A percentile compares a stretch with the other conserved stretches of the same genome.
Evolutionary conservation across 2,797 vertebrate genomes (phyloP).

Genomic region (Muscicapa comitata): DNA sequence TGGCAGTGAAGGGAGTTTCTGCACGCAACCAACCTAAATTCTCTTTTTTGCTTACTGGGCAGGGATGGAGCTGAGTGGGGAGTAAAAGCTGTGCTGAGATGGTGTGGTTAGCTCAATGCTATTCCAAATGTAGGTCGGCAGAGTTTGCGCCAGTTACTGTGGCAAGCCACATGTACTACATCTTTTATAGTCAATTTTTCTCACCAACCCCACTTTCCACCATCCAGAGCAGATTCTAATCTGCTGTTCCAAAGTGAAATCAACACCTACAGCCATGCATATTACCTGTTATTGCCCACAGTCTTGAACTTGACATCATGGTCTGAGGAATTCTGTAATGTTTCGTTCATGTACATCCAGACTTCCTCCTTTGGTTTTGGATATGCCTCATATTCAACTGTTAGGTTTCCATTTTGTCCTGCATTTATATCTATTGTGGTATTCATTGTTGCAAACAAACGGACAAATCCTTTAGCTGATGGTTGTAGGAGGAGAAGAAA

Average conservation of each 20-base stretch:
- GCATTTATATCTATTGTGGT: slow-evolving; percentile 85
- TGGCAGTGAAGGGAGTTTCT: background rate
- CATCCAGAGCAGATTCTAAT: background rate
- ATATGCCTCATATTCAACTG: slow-evolving; percentile 87
- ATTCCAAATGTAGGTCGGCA: background rate
- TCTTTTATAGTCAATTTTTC: background rate
- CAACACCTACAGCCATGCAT: accelerated
- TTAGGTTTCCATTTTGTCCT: slow-evolving; percentile 87
- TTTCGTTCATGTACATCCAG: slow-evolving; percentile 87
- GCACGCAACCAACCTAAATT: background rate
- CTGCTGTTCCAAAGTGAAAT: background rate
- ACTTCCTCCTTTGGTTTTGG: slow-evolving; percentile 80
- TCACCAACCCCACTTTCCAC: background rate
- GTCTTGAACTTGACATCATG: slow-evolving; percentile 84
- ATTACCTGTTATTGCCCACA: slow-evolving; percentile 84
- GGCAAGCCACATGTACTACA: background rate
- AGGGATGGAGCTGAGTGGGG: background rate
- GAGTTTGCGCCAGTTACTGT: background rate
- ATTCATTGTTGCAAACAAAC: slow-evolving; percentile 76
- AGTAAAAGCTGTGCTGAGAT: background rate
- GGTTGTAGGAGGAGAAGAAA: slow-evolving; percentile 26
- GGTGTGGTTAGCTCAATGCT: accelerated
- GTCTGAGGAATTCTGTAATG: slow-evolving; percentile 86
- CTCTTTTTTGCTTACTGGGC: background rate
- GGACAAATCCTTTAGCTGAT: slow-evolving; percentile 90